Evolutionary conservation across 2,888 invertebrate species (phyloP), one percentile per base, ranked within the genome.

Genomic region (Prenolepis imparis): DNA sequence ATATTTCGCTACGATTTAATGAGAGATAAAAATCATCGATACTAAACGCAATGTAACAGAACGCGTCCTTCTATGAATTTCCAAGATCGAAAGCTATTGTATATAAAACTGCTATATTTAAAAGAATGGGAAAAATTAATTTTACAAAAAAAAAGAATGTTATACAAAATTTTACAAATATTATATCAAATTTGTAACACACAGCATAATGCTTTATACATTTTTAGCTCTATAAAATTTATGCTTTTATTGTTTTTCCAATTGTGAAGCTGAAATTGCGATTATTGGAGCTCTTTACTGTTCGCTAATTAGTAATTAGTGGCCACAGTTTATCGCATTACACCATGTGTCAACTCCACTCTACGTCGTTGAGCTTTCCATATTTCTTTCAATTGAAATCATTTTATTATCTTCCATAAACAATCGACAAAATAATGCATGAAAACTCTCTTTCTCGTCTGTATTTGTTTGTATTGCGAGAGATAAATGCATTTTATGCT

Each of bases 261-360:
- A 4, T 11, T 48, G 9, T 28, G 18, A 21, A n/a, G 9, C 0
- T n/a, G n/a, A 32, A 18, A n/a, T n/a, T 18, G 2, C 32, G 9
- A 32, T 66, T 52, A 12, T 68, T 6, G 9, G 32, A 11, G 6
- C n/a, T 52, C 3, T 68, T 52, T 52, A 28, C 12, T 12, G 12
- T 52, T 32, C 12, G 8, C n/a, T 68, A 68, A 68, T 68, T 68
- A 52, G n/a, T 32, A 67, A 67, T 67, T 67, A 67, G 48, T 18
- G 32, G 3, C 11, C 52, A 68, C n/a, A 67, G 11, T 52, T 41
- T 6, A 41, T 21, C 0, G 21, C 3, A 21, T 6, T 36, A 8
- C 15, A 48, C 3, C 4, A 2, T 28, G 41, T 48, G 18, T 18
- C 9, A 32, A 52, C 32, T 52, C 15, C 21, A 32, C 18, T 52